phyloP scores from a whole-genome alignment of 2,113 vertebrate genomes.

The Takifugu bimaculatus region DNA sequence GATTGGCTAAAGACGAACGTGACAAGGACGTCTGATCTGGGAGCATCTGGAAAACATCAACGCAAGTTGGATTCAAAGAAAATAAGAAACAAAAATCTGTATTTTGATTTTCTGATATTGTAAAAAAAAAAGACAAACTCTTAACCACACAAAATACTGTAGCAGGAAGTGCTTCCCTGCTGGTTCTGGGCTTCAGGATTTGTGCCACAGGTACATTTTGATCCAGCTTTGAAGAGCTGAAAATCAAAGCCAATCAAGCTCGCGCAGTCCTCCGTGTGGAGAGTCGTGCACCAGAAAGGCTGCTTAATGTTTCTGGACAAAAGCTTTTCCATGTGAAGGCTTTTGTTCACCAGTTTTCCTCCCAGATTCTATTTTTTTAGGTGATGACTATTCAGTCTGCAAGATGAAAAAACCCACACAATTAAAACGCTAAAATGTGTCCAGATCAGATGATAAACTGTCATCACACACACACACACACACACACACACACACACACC shows the following conservation, averaged over 20 bases:
- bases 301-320: background rate
- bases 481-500: conserved; percentile 1
- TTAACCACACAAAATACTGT: background rate
- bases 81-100: no score
- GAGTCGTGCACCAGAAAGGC: background rate
- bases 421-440: background rate
- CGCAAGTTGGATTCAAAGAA: no score
- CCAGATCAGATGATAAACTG: background rate
- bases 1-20: no score
- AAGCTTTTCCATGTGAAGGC: background rate
- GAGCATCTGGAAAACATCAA: no score
- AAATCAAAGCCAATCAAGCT: background rate
- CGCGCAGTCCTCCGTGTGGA: background rate
- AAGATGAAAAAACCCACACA: background rate
- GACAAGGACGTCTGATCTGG: no score
- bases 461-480: background rate
- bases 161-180: background rate
- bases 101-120: no score
- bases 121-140: background rate
- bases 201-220: background rate
- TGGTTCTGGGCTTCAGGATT: background rate
- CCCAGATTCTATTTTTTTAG: no score
- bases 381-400: background rate
- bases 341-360: background rate
- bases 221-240: background rate